A percentile compares a stretch with the other conserved stretches of the same genome.
Evolutionary conservation across 2,888 invertebrate genomes (phyloP).

Genomic region (Chelonus formosanus): DNA sequence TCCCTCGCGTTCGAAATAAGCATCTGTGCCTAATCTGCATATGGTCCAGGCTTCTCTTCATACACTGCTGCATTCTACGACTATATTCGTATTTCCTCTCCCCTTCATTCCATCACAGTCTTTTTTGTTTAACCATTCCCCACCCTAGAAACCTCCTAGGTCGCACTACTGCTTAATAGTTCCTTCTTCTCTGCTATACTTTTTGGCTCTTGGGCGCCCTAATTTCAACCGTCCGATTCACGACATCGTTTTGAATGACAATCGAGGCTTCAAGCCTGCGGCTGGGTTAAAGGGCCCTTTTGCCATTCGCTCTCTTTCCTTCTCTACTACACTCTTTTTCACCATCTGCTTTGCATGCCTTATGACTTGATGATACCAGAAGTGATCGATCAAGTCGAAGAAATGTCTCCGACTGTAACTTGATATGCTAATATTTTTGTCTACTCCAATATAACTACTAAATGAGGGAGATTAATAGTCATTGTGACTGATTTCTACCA

Average conservation of each 20-base stretch:
- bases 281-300: slow-evolving; percentile 29
- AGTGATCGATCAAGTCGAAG: slow-evolving; percentile 8
- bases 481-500: slow-evolving; percentile 28
- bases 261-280: slow-evolving; percentile 40
- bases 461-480: slow-evolving; percentile 59
- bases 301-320: slow-evolving; percentile 3
- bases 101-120: slow-evolving; percentile 30
- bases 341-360: slow-evolving; percentile 2
- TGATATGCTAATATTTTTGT: slow-evolving; percentile 64
- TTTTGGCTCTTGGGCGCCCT: slow-evolving; percentile 45
- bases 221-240: slow-evolving; percentile 59
- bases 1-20: slow-evolving; percentile 45
- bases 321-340: neutral
- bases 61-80: neutral
- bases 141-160: slow-evolving; percentile 19
- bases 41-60: slow-evolving; percentile 50
- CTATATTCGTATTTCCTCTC: slow-evolving; percentile 4
- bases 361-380: too few species aligned
- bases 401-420: slow-evolving; percentile 48
- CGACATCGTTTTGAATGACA: slow-evolving; percentile 58
- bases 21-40: slow-evolving; percentile 64
- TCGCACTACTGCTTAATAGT: slow-evolving; percentile 5
- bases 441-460: slow-evolving; percentile 45
- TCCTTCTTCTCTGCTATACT: neutral
- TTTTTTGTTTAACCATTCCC: slow-evolving; percentile 48